Conservation (phyloP, 2,113 vertebrate genomes). For the Salvelinus sp. region DNA sequence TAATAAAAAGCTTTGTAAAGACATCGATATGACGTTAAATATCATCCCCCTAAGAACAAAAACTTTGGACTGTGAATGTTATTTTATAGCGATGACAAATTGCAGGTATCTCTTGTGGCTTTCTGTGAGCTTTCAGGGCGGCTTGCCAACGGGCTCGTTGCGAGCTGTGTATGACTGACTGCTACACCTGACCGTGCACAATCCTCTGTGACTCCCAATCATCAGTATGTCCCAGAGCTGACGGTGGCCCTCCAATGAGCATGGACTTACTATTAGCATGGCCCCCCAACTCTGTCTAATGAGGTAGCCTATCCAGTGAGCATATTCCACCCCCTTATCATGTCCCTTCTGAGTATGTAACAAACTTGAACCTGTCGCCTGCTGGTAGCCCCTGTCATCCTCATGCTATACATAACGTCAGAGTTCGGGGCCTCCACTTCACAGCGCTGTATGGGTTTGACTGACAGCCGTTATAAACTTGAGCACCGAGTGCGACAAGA, state of each 20-base stretch:
- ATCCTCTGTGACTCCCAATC: conserved; percentile 38
- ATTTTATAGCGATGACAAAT: conserved; percentile 77
- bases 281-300: conserved; percentile 49
- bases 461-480: too few species aligned
- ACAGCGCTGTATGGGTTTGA: too few species aligned
- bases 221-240: conserved; percentile 13
- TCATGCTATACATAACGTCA: too few species aligned
- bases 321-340: conserved; percentile 47
- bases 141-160: conserved; percentile 47
- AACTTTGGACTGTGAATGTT: conserved; percentile 58
- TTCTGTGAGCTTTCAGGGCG: conserved; percentile 55
- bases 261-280: neutral
- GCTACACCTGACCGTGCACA: conserved; percentile 65
- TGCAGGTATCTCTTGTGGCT: conserved; percentile 72
- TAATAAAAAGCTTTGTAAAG: conserved; percentile 45
- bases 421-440: too few species aligned
- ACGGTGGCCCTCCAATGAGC: conserved; percentile 41
- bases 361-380: conserved; percentile 11
- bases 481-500: too few species aligned
- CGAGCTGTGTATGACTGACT: conserved; percentile 62
- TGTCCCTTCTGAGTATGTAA: conserved; percentile 25
- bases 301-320: conserved; percentile 26
- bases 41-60: conserved; percentile 34
- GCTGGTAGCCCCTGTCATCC: too few species aligned
- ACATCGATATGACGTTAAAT: conserved; percentile 37